Conservation (phyloP, 2,888 invertebrate species). For the Troides aeacus region DNA sequence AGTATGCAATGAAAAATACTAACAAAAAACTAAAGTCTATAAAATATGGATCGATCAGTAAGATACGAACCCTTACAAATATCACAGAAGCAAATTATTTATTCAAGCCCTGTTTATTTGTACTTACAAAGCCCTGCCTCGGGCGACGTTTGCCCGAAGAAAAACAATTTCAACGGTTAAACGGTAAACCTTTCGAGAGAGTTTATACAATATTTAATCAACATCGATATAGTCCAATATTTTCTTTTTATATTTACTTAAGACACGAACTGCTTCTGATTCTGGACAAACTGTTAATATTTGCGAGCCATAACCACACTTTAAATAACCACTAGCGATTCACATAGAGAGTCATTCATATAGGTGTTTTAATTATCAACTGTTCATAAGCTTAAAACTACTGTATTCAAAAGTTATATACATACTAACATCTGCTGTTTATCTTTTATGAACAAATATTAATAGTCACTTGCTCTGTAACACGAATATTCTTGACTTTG, state of each 20-base stretch:
- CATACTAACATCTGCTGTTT: no score
- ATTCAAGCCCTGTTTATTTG: constrained; percentile 3
- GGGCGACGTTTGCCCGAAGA: background rate
- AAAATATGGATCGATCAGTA: background rate
- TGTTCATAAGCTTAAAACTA: background rate
- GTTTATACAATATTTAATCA: background rate
- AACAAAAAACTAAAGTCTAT: background rate
- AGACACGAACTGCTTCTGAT: background rate
- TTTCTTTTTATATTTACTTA: background rate
- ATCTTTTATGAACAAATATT: no score
- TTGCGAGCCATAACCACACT: background rate
- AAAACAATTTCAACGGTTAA: constrained; percentile 9
- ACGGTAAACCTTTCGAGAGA: background rate
- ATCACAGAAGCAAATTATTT: constrained; percentile 3
- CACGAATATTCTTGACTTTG: no score
- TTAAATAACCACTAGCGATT: background rate
- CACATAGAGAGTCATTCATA: background rate
- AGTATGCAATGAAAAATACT: background rate
- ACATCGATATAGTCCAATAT: background rate
- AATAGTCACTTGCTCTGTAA: no score
- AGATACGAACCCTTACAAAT: background rate
- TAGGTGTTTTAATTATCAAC: background rate
- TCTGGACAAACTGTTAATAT: background rate
- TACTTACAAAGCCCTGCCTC: background rate
- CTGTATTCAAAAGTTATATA: no score